These are phyloP conservation scores for Myzus persicae DNA, from an alignment of 1,140 invertebrate species.

Conservation along the genomic window DNA sequence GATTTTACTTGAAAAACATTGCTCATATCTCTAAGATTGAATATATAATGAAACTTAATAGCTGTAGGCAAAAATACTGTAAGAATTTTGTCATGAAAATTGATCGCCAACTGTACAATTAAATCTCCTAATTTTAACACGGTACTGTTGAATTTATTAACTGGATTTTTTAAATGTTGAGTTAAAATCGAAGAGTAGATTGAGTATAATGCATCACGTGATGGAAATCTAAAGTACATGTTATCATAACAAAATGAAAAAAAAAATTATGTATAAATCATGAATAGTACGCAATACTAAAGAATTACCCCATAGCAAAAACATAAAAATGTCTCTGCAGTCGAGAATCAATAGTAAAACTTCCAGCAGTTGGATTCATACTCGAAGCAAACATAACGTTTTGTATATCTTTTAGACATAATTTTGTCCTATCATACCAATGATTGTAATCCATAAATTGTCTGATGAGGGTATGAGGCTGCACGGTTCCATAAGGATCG, in stretches of 20 bases:
- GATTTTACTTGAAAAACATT: constrained; percentile 83
- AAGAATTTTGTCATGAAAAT: constrained; percentile 79
- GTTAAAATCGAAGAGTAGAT: constrained; percentile 85
- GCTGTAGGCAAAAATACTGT: constrained; percentile 87
- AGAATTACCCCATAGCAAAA: constrained; percentile 79
- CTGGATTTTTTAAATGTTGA: constrained; percentile 77
- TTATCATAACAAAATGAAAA: neutral
- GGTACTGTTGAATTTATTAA: constrained; percentile 72
- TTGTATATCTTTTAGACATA: constrained; percentile 89
- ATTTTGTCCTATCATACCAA: constrained; percentile 88
- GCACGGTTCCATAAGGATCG: constrained; percentile 93
- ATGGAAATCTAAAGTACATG: constrained; percentile 76
- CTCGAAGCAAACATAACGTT: constrained; percentile 95
- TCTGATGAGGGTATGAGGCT: constrained; percentile 91
- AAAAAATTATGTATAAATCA: neutral
- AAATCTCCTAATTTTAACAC: constrained; percentile 71
- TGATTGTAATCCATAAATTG: constrained; percentile 95
- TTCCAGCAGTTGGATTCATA: constrained; percentile 97
- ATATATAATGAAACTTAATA: constrained; percentile 93
- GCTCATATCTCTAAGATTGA: constrained; percentile 90
- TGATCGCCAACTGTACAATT: constrained; percentile 77
- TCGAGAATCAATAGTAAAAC: constrained; percentile 91
- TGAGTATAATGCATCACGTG: constrained; percentile 78
- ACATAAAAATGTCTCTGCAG: constrained; percentile 93
- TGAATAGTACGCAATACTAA: neutral